phyloP scores from a whole-genome alignment of 2,113 vertebrate species.

The Axis porcinus region DNA sequence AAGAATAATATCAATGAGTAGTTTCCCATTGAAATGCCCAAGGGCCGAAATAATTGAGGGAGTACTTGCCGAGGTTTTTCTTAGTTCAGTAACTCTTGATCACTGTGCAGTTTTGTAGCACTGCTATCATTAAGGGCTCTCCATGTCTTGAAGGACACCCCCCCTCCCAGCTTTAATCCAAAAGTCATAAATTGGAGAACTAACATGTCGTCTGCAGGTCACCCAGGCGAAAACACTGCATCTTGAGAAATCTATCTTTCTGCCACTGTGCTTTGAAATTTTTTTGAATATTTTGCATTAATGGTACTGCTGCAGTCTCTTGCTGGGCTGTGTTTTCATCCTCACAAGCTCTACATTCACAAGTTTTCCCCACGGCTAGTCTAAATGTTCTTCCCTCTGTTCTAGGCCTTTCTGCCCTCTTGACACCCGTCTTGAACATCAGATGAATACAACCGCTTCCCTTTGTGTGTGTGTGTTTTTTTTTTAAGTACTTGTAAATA shows the following conservation, averaged over 20 bases:
- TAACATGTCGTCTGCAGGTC: conserved; percentile 54
- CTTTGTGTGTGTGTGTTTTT: conserved; percentile 21
- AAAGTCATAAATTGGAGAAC: conserved; percentile 72
- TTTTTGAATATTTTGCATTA: conserved; percentile 66
- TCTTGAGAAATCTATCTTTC: conserved; percentile 59
- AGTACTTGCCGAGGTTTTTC: conserved; percentile 68
- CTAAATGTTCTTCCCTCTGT: conserved; percentile 34
- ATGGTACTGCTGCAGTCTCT: conserved; percentile 40
- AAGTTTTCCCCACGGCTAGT: conserved; percentile 37
- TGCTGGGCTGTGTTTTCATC: conserved; percentile 46
- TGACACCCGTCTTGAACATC: not conserved
- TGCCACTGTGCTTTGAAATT: conserved; percentile 59
- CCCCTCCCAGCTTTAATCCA: conserved; percentile 65
- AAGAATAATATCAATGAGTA: conserved; percentile 70
- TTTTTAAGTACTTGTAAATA: not conserved
- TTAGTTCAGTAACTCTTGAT: conserved; percentile 76
- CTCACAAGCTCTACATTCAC: conserved; percentile 1
- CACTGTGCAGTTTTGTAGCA: conserved; percentile 59
- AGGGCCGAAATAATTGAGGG: conserved; percentile 72
- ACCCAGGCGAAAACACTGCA: conserved; percentile 56
- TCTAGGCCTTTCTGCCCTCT: conserved; percentile 5
- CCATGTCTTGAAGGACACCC: conserved; percentile 59
- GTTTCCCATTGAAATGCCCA: conserved; percentile 64
- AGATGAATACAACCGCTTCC: not conserved
- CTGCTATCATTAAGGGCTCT: conserved; percentile 68